Evolutionary conservation across 1,140 invertebrate species (phyloP).

Genomic region (Stegodyphus dumicola): DNA sequence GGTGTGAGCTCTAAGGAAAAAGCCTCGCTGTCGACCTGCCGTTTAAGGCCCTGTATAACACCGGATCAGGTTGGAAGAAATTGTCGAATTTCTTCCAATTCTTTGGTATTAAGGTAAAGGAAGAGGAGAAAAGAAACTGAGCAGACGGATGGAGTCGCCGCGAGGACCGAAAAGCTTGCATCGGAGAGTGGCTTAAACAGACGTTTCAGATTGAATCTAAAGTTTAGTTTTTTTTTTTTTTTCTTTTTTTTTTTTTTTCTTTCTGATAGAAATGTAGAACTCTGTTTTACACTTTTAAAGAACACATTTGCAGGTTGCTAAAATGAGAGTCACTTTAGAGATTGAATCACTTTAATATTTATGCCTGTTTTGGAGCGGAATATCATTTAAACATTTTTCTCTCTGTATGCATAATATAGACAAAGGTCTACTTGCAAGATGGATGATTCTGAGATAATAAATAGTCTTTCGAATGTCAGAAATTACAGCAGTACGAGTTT

Average conservation of each 20-base stretch:
- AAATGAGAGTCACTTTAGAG: too few species aligned
- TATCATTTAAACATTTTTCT: too few species aligned
- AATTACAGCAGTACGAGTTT: too few species aligned
- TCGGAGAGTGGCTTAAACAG: not conserved
- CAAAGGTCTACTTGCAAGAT: too few species aligned
- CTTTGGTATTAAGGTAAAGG: not conserved
- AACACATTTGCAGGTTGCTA: too few species aligned
- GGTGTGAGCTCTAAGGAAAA: not conserved
- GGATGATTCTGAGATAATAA: too few species aligned
- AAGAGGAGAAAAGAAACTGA: not conserved
- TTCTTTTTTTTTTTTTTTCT: too few species aligned
- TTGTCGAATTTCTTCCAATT: not conserved
- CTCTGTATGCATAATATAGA: too few species aligned
- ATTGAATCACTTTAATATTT: too few species aligned
- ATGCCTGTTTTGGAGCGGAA: too few species aligned
- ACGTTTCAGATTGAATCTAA: not conserved
- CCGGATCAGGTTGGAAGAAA: not conserved
- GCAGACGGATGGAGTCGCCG: not conserved
- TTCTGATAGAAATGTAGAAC: not conserved
- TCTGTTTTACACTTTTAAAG: too few species aligned
- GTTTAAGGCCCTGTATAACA: not conserved
- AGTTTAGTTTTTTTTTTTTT: not conserved
- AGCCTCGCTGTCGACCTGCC: not conserved
- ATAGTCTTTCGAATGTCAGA: too few species aligned
- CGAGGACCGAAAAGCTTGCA: not conserved